Evolutionary conservation across 2,113 vertebrate genomes (phyloP).

Genomic region (Acrocephalus kingi): DNA sequence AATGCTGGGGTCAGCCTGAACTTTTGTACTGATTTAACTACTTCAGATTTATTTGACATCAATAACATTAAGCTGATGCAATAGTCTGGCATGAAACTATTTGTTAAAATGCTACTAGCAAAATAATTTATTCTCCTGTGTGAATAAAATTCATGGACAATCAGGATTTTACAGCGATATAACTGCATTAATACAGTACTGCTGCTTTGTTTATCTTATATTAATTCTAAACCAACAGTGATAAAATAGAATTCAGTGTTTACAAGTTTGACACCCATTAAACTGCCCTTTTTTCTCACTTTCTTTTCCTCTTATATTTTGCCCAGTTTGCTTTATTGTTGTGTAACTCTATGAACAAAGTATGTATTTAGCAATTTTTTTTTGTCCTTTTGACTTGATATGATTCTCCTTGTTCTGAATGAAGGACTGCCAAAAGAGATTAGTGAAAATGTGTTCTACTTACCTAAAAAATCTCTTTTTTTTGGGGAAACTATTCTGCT

Average conservation of each 20-base stretch:
- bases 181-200: background rate
- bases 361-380: background rate
- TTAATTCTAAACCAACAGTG: background rate
- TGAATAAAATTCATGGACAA: background rate
- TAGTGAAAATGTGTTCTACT: background rate
- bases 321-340: background rate
- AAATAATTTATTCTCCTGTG: background rate
- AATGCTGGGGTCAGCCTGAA: background rate
- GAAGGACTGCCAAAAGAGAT: background rate
- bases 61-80: background rate
- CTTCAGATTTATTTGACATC: background rate
- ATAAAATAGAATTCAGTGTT: slow-evolving; percentile 16
- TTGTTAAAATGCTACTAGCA: background rate
- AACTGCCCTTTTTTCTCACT: background rate
- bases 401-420: background rate
- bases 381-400: background rate
- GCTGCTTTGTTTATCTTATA: background rate
- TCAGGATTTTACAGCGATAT: background rate
- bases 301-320: background rate
- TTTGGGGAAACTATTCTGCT: background rate
- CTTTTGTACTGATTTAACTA: background rate
- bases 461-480: background rate
- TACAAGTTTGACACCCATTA: background rate
- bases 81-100: background rate
- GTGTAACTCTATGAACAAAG: background rate